Percentiles rank a stretch among this genome's conserved stretches.
These are phyloP conservation scores for Phalacrocorax brasilianus DNA, from an alignment of 2,113 vertebrate genomes.

Conservation along the genomic window DNA sequence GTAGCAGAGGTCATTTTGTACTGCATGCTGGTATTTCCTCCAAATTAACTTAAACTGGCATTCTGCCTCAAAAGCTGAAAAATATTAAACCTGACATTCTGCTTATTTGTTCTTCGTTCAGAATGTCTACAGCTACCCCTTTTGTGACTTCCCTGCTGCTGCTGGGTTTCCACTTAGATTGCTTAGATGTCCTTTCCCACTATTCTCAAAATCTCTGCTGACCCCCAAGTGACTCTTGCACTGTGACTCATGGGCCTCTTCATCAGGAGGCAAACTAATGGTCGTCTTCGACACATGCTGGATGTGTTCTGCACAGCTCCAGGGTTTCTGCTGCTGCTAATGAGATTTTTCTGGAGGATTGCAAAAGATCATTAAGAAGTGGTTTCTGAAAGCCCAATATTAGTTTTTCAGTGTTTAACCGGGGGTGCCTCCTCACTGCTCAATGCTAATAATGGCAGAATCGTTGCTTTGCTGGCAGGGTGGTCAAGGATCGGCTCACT, in stretches of 20 bases:
- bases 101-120: conserved; percentile 28
- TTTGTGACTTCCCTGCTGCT: conserved; percentile 3
- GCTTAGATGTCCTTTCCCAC: conserved; percentile 13
- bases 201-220: conserved; percentile 16
- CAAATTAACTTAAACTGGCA: conserved; percentile 14
- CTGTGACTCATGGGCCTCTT: conserved; percentile 34
- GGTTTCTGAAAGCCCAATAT: conserved; percentile 64
- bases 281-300: not conserved
- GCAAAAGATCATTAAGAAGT: conserved; percentile 61
- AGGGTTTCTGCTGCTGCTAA: conserved; percentile 51
- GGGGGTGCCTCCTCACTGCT: not conserved
- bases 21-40: conserved; percentile 11
- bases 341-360: conserved; percentile 65
- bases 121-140: not conserved
- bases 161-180: not conserved
- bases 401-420: conserved; percentile 60
- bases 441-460: conserved; percentile 26
- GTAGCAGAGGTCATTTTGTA: not conserved
- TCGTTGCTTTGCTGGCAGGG: not conserved
- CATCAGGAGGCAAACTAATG: conserved; percentile 43
- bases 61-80: conserved; percentile 17
- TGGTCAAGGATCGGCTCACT: not conserved
- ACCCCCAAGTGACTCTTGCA: not conserved
- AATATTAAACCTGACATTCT: not conserved
- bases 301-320: conserved; percentile 3